Evolutionary conservation across 2,888 invertebrate genomes (phyloP), one percentile per base, ranked within the genome.

Genomic region (Archaeoteleia sp.): DNA sequence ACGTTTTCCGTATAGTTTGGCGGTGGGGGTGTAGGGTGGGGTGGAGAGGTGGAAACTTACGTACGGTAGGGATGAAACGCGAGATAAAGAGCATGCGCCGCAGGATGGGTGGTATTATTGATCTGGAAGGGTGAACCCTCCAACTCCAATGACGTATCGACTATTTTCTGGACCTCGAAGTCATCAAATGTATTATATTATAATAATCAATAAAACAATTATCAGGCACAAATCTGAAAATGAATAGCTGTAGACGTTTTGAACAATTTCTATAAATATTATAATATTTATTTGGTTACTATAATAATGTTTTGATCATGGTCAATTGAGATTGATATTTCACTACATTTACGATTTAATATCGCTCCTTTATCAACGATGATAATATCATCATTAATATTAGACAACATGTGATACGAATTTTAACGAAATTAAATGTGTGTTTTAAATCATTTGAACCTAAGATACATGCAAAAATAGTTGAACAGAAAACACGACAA

Each of bases 41-140:
- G n/a, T n/a, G n/a, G n/a, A n/a, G 75, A 74, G 77, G 75, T 77
- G 78, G 78, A 72, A 74, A 73, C 74, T 69, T 69, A 10, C 55
- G 61, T 70, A 62, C 67, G 54, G 62, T 65, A 55, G 67, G 71
- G 68, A 67, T 69, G 65, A 54, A 54, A 48, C 30, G 67, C 61
- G 48, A 17, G 55, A 57, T 32, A 70, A 49, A 32, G 76, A 73
- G 80, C 83, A 82, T 80, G 84, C 83, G 83, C 78, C 48, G 7
- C 65, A 42, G 51, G 75, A 71, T 71, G 77, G 76, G 74, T 81
- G 78, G 79, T 80, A 82, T 85, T 83, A 84, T 85, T 84, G 84
- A 84, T 84, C 84, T 80, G 71, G 66, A 72, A 75, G 74, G 68
- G 71, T 71, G 63, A 60, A 45, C 57, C 65, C 67, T 58, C 63